Evolutionary conservation across 2,113 vertebrate genomes (phyloP).

Genomic region (Eleginops maclovinus): DNA sequence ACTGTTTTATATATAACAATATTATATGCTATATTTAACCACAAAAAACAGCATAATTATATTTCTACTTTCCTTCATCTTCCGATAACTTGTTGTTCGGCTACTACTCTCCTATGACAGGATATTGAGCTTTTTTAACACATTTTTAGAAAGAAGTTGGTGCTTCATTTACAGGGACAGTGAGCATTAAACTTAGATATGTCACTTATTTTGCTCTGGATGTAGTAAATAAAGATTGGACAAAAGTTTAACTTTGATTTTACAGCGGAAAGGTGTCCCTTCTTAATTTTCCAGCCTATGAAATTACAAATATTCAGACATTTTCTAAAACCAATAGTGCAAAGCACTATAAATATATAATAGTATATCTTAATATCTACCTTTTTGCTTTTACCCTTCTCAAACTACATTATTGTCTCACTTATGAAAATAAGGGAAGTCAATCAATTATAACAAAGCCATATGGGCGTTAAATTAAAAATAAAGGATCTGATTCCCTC

Average conservation of each 20-base stretch:
- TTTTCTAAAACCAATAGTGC: background rate
- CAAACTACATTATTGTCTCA: background rate
- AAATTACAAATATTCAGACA: background rate
- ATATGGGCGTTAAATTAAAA: conserved; percentile 16
- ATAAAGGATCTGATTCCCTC: background rate
- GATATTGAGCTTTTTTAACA: conserved; percentile 4
- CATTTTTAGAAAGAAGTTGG: background rate
- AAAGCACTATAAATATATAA: too few species aligned
- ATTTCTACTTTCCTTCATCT: conserved; percentile 12
- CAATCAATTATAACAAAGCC: conserved; percentile 2
- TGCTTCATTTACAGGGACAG: conserved; percentile 7
- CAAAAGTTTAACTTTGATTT: background rate
- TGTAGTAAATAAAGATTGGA: background rate
- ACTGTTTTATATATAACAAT: background rate
- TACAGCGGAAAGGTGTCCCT: background rate
- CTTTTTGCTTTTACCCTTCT: background rate
- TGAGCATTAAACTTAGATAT: conserved; percentile 13
- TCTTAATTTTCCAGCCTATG: background rate
- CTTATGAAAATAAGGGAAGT: background rate
- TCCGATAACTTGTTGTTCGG: background rate
- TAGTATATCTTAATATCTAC: too few species aligned
- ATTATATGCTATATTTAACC: background rate
- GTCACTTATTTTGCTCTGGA: background rate
- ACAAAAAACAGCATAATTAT: conserved; percentile 3
- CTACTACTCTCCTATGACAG: background rate